Evolutionary conservation across 1,140 invertebrate species (phyloP), one percentile per base, ranked within the genome.

Genomic region (Elymnias hypermnestra): DNA sequence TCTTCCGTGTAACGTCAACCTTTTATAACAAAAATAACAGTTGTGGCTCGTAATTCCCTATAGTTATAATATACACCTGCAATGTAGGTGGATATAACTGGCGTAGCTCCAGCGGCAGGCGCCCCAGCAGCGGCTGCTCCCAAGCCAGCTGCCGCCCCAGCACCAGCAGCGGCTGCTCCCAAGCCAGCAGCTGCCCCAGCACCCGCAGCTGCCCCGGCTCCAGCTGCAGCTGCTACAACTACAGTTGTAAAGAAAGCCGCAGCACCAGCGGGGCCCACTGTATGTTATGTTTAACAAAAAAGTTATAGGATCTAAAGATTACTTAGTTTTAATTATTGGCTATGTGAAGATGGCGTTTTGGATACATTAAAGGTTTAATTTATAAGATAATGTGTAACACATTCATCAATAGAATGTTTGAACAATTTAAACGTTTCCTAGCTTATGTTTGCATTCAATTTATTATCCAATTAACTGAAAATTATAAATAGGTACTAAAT

Each of bases 21-120:
- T n/a, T n/a, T n/a, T n/a, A n/a, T n/a, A n/a, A n/a, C n/a, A n/a
- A n/a, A n/a, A n/a, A n/a, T n/a, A n/a, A n/a, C n/a, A n/a, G n/a
- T n/a, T n/a, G n/a, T n/a, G n/a, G n/a, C n/a, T n/a, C n/a, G n/a
- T n/a, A n/a, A n/a, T n/a, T n/a, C n/a, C n/a, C n/a, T n/a, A n/a
- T n/a, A n/a, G n/a, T n/a, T n/a, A n/a, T n/a, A n/a, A n/a, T n/a
- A n/a, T n/a, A n/a, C n/a, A n/a, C n/a, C n/a, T n/a, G 2, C n/a
- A 17, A 25, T 14, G 10, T 23, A 82, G 78, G 63, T 83, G 21
- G 56, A 83, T 18, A 59, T 79, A 12, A 83, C 78, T 5, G 78
- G 78, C 2, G 61, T 72, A 19, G 78, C 72, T 1, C 72, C 74
- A 5, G 56, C 60, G 0, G 29, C 72, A 0, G 31, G 63, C 0